Conservation (phyloP, 2,888 invertebrate species). For the Eristalinus aeneus region DNA sequence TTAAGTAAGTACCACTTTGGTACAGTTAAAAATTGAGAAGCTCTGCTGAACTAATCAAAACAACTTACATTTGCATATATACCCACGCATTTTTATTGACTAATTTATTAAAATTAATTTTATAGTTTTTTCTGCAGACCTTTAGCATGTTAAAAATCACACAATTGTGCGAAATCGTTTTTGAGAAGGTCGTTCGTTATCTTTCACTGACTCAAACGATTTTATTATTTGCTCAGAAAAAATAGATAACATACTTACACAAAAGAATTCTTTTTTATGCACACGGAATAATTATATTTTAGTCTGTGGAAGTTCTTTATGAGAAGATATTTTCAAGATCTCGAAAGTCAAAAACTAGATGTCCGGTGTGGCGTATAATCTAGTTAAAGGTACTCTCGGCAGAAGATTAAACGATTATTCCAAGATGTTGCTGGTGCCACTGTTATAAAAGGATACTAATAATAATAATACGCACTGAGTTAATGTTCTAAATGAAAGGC, state of each 20-base stretch:
- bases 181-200: conserved; percentile 64
- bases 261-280: background rate
- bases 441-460: conserved; percentile 39
- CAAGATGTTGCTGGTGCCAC: conserved; percentile 50
- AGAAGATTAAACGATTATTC: conserved; percentile 58
- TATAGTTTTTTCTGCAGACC: background rate
- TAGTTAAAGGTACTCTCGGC: conserved; percentile 55
- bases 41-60: too few relatives aligned
- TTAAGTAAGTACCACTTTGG: too few relatives aligned
- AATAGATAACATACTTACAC: background rate
- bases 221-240: background rate
- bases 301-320: too few relatives aligned
- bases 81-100: too few relatives aligned
- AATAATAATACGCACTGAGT: conserved; percentile 46
- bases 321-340: too few relatives aligned
- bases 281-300: background rate
- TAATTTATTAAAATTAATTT: too few relatives aligned
- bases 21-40: too few relatives aligned
- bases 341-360: conserved; percentile 48
- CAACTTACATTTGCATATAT: too few relatives aligned
- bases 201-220: conserved; percentile 20
- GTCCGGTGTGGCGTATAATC: conserved; percentile 24
- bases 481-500: too few relatives aligned
- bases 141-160: conserved; percentile 28
- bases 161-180: conserved; percentile 27